Percentiles rank a stretch among this genome's conserved stretches.
Conservation (phyloP, 2,113 vertebrate species). For the Pachycephala philippinensis region DNA sequence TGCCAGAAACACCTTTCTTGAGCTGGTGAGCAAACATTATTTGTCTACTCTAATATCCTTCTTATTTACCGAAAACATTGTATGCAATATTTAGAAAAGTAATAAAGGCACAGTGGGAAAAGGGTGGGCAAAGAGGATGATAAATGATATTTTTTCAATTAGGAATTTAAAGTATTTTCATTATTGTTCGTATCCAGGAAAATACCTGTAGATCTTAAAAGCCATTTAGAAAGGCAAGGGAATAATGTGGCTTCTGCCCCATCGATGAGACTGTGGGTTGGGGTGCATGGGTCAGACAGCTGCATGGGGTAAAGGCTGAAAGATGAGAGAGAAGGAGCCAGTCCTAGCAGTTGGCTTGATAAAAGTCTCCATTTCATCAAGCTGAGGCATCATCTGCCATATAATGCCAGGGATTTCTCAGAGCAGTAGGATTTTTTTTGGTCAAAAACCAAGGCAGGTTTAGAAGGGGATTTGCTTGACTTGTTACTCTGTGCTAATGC, state of each 20-base stretch:
- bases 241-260: not conserved
- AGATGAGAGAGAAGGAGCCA: not conserved
- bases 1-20: conserved; percentile 57
- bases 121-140: not conserved
- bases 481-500: not conserved
- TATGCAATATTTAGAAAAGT: conserved; percentile 14
- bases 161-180: not conserved
- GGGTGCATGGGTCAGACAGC: not conserved
- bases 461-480: not conserved
- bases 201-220: not conserved
- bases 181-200: not conserved
- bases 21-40: conserved; percentile 41
- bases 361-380: not conserved
- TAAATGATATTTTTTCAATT: not conserved
- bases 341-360: not conserved
- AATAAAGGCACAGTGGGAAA: not conserved
- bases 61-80: conserved; percentile 18
- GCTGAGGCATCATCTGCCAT: not conserved
- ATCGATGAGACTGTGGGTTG: not conserved
- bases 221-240: not conserved
- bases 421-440: not conserved
- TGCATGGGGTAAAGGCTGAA: not conserved
- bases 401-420: not conserved
- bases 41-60: conserved; percentile 17
- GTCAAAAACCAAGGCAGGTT: not conserved